Evolutionary conservation across 2,888 invertebrate genomes (phyloP).

Genomic region (Morpho achilles): DNA sequence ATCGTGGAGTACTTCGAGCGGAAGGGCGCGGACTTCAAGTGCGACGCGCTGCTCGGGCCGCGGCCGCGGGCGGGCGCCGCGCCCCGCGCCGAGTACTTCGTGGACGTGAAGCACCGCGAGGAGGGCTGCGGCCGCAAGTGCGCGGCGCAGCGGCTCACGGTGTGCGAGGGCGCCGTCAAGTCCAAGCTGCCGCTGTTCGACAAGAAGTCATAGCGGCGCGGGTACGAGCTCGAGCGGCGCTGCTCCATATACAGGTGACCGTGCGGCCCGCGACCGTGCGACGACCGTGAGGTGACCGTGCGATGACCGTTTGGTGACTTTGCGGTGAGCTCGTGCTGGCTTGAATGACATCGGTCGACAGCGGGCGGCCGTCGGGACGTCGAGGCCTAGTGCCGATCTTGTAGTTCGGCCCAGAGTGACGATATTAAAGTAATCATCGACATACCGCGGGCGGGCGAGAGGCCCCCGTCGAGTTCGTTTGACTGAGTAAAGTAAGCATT

Average conservation of each 20-base stretch:
- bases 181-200: constrained; percentile 93
- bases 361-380: too few species aligned
- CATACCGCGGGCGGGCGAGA: background rate
- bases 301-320: too few species aligned
- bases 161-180: constrained; percentile 92
- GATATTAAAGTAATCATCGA: constrained; percentile 12
- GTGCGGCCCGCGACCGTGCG: too few species aligned
- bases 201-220: constrained; percentile 65
- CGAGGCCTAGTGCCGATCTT: too few species aligned
- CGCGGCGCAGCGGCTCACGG: constrained; percentile 83
- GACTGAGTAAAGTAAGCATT: constrained; percentile 44
- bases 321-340: too few species aligned
- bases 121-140: constrained; percentile 30
- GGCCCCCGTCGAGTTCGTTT: constrained; percentile 25
- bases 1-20: constrained; percentile 94
- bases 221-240: constrained; percentile 14
- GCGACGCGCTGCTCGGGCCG: constrained; percentile 49
- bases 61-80: constrained; percentile 25
- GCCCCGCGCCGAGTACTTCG: constrained; percentile 40
- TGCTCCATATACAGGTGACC: background rate
- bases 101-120: constrained; percentile 43
- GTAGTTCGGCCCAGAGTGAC: constrained; percentile 10
- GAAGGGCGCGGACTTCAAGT: constrained; percentile 81
- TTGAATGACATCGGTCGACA: too few species aligned
- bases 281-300: too few species aligned